These are phyloP conservation scores for Melierax canorus DNA, from an alignment of 2,113 vertebrate species.

Conservation along the genomic window DNA sequence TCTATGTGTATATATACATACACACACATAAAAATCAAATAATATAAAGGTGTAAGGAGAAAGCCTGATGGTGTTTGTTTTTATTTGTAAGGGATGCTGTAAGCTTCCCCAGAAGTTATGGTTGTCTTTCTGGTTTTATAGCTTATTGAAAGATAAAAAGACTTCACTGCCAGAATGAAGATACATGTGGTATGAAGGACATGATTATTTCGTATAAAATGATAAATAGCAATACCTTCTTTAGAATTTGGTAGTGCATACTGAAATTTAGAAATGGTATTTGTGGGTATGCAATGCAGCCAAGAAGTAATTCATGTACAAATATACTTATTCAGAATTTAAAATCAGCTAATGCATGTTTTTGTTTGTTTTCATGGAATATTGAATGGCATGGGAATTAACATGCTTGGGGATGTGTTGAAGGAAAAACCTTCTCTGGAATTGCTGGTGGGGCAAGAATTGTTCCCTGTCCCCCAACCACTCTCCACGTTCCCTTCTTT, in stretches of 20 bases:
- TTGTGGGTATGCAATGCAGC: background rate
- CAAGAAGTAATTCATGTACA: background rate
- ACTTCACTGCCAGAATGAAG: background rate
- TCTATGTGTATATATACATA: background rate
- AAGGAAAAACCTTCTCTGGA: background rate
- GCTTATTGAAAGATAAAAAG: background rate
- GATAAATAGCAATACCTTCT: background rate
- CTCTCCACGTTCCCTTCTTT: background rate
- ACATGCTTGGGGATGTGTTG: background rate
- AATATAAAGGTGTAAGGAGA: background rate
- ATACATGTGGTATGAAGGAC: background rate
- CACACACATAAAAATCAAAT: background rate
- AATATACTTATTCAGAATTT: background rate
- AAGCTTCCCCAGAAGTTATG: background rate
- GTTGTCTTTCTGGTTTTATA: background rate
- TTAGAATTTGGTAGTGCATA: background rate
- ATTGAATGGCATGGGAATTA: background rate
- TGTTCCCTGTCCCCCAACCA: fast-evolving
- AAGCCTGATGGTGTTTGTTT: background rate
- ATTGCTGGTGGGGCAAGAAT: background rate
- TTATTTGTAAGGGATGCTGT: background rate
- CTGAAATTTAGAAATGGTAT: background rate
- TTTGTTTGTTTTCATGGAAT: background rate
- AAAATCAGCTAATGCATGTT: background rate
- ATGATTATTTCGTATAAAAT: background rate